phyloP scores from a whole-genome alignment of 1,140 invertebrate species.

The Trialeurodes vaporariorum region DNA sequence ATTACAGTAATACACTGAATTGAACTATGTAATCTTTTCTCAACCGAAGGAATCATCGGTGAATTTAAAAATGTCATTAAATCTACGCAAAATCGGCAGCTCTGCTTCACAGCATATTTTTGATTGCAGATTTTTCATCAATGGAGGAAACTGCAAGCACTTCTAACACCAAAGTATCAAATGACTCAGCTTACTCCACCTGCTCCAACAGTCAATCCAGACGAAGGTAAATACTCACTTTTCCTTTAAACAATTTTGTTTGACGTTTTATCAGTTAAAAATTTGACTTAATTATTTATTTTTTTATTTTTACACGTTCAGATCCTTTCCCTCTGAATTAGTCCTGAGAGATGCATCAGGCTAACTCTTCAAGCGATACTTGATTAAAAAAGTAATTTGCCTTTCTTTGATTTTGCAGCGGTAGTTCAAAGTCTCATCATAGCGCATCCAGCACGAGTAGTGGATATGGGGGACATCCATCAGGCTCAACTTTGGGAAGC shows the following conservation, averaged over 20 bases:
- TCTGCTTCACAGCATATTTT: too few relatives aligned
- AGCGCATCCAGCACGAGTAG: neutral
- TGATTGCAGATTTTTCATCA: too few relatives aligned
- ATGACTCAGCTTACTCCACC: neutral
- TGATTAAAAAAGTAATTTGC: too few relatives aligned
- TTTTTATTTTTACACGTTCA: neutral
- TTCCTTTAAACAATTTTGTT: neutral
- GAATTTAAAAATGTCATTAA: too few relatives aligned
- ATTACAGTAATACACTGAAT: too few relatives aligned
- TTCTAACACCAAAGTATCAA: neutral
- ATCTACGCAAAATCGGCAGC: too few relatives aligned
- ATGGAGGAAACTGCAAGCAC: neutral
- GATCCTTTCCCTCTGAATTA: neutral
- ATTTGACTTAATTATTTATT: neutral
- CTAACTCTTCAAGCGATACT: too few relatives aligned
- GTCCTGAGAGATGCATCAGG: too few relatives aligned
- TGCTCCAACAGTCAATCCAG: neutral
- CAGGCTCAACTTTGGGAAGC: neutral
- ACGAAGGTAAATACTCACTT: neutral
- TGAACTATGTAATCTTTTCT: too few relatives aligned
- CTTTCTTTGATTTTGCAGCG: neutral
- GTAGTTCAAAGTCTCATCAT: neutral
- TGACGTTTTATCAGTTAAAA: neutral
- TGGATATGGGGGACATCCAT: neutral
- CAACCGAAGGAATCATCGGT: too few relatives aligned